phyloP scores from a whole-genome alignment of 1,140 invertebrate species.

The Meloidogyne hapla region DNA sequence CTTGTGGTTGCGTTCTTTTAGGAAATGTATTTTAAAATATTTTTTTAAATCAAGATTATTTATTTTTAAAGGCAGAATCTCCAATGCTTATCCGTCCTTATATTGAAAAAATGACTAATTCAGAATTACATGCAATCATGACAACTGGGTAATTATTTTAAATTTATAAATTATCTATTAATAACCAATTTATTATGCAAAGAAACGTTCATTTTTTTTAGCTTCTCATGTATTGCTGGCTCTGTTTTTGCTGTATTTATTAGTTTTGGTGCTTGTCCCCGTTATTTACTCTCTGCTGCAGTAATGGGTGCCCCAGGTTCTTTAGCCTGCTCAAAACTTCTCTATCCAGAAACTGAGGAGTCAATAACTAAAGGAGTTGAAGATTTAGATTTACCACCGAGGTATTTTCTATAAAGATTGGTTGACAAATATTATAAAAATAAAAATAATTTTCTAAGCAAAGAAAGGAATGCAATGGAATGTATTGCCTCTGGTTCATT shows the following conservation, averaged over 20 bases:
- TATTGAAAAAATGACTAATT: slow-evolving; percentile 76
- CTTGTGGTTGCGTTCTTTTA: slow-evolving; percentile 83
- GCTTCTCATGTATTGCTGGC: slow-evolving; percentile 88
- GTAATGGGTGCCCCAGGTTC: slow-evolving; percentile 61
- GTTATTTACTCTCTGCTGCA: slow-evolving; percentile 65
- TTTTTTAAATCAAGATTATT: neutral
- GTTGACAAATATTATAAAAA: neutral
- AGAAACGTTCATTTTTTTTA: too few relatives aligned
- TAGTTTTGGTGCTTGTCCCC: slow-evolving; percentile 76
- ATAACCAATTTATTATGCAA: too few relatives aligned
- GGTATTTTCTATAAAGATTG: slow-evolving; percentile 33
- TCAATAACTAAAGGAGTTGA: slow-evolving; percentile 39
- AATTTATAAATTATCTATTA: too few relatives aligned
- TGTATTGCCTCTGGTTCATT: slow-evolving; percentile 72
- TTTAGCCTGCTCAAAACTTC: slow-evolving; percentile 57
- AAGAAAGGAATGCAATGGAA: slow-evolving; percentile 27
- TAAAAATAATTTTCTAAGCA: slow-evolving; percentile 16
- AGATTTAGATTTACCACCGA: slow-evolving; percentile 48
- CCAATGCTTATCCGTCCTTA: slow-evolving; percentile 81
- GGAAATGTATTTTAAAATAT: slow-evolving; percentile 70
- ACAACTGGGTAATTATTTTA: slow-evolving; percentile 71
- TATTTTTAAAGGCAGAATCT: slow-evolving; percentile 71
- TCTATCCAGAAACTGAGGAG: slow-evolving; percentile 61
- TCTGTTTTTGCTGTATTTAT: slow-evolving; percentile 77
- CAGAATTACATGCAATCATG: slow-evolving; percentile 88